phyloP scores from a whole-genome alignment of 1,140 invertebrate genomes.

The Thrips palmi region DNA sequence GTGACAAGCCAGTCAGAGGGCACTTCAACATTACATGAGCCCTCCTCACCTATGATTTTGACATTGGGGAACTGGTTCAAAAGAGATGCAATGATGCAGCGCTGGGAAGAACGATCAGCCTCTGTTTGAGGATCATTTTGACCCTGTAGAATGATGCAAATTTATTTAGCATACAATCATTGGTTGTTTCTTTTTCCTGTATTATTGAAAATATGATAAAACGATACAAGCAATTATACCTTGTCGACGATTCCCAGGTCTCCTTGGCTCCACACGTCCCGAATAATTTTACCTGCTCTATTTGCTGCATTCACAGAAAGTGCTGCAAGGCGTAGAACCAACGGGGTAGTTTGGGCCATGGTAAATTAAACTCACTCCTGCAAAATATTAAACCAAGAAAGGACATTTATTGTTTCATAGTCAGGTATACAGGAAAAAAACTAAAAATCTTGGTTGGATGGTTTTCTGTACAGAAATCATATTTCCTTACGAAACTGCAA shows the following conservation, averaged over 20 bases:
- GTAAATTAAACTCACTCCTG: too few species aligned
- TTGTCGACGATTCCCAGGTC: conserved; percentile 83
- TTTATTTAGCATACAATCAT: not conserved
- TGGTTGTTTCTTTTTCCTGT: not conserved
- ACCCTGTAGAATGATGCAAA: conserved; percentile 31
- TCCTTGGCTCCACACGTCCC: conserved; percentile 74
- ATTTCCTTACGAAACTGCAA: too few species aligned
- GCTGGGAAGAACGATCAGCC: conserved; percentile 86
- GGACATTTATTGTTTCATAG: too few species aligned
- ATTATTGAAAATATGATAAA: conserved; percentile 4
- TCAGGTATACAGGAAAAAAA: too few species aligned
- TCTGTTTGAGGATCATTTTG: conserved; percentile 92
- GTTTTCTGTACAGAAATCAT: too few species aligned
- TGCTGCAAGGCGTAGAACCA: conserved; percentile 45
- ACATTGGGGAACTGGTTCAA: conserved; percentile 65
- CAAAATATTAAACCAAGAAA: too few species aligned
- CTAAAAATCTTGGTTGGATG: too few species aligned
- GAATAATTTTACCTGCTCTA: conserved; percentile 72
- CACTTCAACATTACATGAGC: conserved; percentile 26
- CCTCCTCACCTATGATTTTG: conserved; percentile 86
- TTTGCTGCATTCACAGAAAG: conserved; percentile 61
- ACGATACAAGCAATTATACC: conserved; percentile 26
- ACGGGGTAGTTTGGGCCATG: conserved; percentile 36
- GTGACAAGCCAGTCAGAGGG: conserved; percentile 52
- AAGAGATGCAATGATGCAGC: conserved; percentile 77